Percentiles rank a stretch among this genome's conserved stretches.
These are phyloP conservation scores for Stenichneumon culpator DNA, from an alignment of 2,888 invertebrate genomes.

Conservation along the genomic window DNA sequence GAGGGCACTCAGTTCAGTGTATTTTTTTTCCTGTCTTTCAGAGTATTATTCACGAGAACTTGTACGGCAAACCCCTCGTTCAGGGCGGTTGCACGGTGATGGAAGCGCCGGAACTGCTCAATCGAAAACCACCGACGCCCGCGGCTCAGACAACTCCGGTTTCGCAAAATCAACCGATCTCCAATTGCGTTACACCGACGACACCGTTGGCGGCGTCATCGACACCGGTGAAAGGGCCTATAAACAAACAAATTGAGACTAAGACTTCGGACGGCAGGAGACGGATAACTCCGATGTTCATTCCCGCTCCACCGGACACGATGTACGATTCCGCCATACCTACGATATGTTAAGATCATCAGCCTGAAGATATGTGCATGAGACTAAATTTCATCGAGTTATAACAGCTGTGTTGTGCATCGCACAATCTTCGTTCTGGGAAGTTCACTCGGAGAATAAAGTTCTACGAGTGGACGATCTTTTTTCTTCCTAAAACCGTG, in stretches of 20 bases:
- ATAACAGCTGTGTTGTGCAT: too few species aligned
- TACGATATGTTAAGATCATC: neutral
- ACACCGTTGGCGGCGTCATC: slow-evolving; percentile 73
- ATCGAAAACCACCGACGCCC: slow-evolving; percentile 78
- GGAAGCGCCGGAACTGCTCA: slow-evolving; percentile 89
- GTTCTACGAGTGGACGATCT: too few species aligned
- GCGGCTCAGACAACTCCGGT: slow-evolving; percentile 60
- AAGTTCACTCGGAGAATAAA: too few species aligned
- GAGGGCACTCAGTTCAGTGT: neutral
- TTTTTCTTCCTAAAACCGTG: too few species aligned
- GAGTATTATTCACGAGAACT: slow-evolving; percentile 93
- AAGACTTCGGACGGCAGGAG: slow-evolving; percentile 97
- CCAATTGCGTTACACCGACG: slow-evolving; percentile 66
- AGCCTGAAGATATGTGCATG: too few species aligned
- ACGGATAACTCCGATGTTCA: slow-evolving; percentile 98
- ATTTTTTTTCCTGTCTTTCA: slow-evolving; percentile 81
- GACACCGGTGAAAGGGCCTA: slow-evolving; percentile 88
- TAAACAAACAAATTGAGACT: slow-evolving; percentile 97
- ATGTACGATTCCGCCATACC: slow-evolving; percentile 84
- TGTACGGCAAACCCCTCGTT: slow-evolving; percentile 93
- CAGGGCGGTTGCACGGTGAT: slow-evolving; percentile 88
- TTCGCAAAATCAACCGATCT: slow-evolving; percentile 65
- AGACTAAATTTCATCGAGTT: too few species aligned
- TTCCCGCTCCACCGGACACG: slow-evolving; percentile 90
- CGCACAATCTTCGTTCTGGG: too few species aligned